Percentiles rank a stretch among this genome's conserved stretches.
These are phyloP conservation scores for Ramazzottius varieornatus DNA, from an alignment of 2,888 invertebrate species.

Conservation along the genomic window DNA sequence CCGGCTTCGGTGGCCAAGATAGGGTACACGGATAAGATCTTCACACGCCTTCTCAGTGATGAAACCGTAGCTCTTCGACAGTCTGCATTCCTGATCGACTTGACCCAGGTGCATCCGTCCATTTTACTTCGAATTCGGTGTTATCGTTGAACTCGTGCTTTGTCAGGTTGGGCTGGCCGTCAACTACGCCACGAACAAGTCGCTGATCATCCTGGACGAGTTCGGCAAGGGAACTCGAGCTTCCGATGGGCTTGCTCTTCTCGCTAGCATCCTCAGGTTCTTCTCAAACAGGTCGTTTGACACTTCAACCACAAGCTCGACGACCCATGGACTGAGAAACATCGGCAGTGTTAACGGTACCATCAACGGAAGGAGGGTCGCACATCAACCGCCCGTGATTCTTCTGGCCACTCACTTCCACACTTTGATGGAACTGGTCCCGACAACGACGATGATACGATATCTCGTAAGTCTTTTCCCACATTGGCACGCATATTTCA, in stretches of 20 bases:
- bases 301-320: background rate
- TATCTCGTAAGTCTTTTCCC: no score
- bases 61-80: constrained; percentile 51
- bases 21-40: constrained; percentile 42
- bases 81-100: constrained; percentile 58
- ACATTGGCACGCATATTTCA: no score
- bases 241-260: background rate
- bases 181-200: constrained; percentile 34
- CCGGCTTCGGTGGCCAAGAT: constrained; percentile 48
- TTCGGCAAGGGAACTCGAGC: constrained; percentile 54
- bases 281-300: background rate
- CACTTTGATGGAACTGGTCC: background rate
- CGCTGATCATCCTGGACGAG: constrained; percentile 58
- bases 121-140: background rate
- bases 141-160: background rate
- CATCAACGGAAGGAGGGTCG: background rate
- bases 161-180: constrained; percentile 42
- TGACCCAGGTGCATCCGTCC: constrained; percentile 40
- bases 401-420: background rate
- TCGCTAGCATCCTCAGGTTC: background rate
- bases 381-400: background rate
- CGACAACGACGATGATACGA: background rate
- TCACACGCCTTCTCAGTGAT: constrained; percentile 42
- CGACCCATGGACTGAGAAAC: background rate
- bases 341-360: background rate